These are phyloP conservation scores for Drosophila takahashii DNA, from an alignment of 1,140 invertebrate species.

Conservation along the genomic window DNA sequence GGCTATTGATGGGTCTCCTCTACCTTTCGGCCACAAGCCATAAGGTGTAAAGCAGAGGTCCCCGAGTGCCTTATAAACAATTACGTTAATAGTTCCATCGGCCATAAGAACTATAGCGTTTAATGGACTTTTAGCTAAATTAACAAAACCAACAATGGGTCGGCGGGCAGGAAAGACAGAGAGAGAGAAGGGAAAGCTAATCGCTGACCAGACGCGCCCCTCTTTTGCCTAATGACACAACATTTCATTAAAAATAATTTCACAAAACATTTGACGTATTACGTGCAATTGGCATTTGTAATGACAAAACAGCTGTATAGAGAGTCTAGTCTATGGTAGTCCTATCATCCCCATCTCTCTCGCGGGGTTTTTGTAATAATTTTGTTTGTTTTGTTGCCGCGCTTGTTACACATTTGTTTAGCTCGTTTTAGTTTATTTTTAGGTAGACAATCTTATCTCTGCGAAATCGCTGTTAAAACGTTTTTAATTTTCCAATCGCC, in stretches of 20 bases:
- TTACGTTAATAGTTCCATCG: slow-evolving; percentile 69
- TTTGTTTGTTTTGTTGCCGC: slow-evolving; percentile 66
- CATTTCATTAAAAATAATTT: slow-evolving; percentile 83
- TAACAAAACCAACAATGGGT: slow-evolving; percentile 67
- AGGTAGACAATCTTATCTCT: slow-evolving; percentile 56
- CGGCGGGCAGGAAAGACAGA: too few relatives aligned
- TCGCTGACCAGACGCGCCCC: slow-evolving; percentile 71
- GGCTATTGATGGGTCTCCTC: slow-evolving; percentile 42
- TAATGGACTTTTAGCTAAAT: slow-evolving; percentile 82
- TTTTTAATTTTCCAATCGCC: slow-evolving; percentile 78
- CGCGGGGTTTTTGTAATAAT: slow-evolving; percentile 22
- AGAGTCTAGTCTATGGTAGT: background rate
- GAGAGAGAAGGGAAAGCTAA: slow-evolving; percentile 33
- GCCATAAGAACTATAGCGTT: slow-evolving; percentile 70
- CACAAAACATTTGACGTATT: slow-evolving; percentile 79
- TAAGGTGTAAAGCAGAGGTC: slow-evolving; percentile 30
- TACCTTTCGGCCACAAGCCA: slow-evolving; percentile 7
- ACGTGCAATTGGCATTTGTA: slow-evolving; percentile 80
- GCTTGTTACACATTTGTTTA: slow-evolving; percentile 60
- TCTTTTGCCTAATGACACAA: slow-evolving; percentile 73
- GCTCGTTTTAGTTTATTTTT: slow-evolving; percentile 26
- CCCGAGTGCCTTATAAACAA: slow-evolving; percentile 56
- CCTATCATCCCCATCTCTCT: background rate
- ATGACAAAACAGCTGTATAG: slow-evolving; percentile 51
- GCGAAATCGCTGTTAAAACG: slow-evolving; percentile 71